A percentile compares a stretch with the other conserved stretches of the same genome.
Evolutionary conservation across 2,888 invertebrate species (phyloP).

Genomic region (Electrophaes corylata): DNA sequence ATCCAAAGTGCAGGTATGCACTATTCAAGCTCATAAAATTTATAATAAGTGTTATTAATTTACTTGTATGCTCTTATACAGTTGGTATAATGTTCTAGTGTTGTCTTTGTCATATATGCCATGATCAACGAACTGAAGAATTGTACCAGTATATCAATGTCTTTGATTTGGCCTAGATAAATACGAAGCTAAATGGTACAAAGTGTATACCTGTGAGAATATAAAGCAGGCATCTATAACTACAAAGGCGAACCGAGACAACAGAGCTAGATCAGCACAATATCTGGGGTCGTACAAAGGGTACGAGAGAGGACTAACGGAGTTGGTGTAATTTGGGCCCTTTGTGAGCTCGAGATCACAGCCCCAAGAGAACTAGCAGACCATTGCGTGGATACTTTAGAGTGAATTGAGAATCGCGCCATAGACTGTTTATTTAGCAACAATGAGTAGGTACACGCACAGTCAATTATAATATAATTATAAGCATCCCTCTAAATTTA

Average conservation of each 20-base stretch:
- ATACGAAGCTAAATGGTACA: conserved; percentile 4
- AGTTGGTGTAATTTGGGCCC: conserved; percentile 63
- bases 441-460: not conserved
- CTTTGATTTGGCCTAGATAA: conserved; percentile 25
- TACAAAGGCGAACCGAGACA: conserved; percentile 49
- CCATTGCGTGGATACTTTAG: conserved; percentile 11
- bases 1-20: no score
- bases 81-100: no score
- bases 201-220: conserved; percentile 30
- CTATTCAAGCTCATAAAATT: no score
- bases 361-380: conserved; percentile 12
- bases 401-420: not conserved
- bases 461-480: not conserved
- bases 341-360: conserved; percentile 54
- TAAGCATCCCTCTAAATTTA: no score
- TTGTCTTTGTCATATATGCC: conserved; percentile 1
- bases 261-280: conserved; percentile 56
- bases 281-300: conserved; percentile 54
- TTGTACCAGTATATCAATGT: conserved; percentile 3
- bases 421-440: conserved; percentile 1
- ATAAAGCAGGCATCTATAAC: conserved; percentile 34
- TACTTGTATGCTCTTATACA: no score
- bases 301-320: conserved; percentile 48
- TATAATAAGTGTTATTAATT: no score
- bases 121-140: conserved; percentile 16